Evolutionary conservation across 2,113 vertebrate genomes (phyloP).

Genomic region (Variabilichromis moorii): DNA sequence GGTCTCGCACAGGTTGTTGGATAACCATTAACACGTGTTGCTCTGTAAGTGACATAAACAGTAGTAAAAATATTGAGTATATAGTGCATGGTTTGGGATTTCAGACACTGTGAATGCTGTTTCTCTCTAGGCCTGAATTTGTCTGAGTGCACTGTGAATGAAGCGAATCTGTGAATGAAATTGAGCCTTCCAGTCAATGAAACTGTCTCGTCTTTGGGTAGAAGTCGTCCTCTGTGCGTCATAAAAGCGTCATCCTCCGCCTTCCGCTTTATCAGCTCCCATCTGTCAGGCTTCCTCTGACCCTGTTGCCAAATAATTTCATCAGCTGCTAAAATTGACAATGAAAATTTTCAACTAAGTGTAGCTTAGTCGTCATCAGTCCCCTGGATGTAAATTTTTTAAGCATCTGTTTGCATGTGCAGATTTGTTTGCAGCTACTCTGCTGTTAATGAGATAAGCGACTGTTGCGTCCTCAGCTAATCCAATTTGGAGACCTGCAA

Average conservation of each 20-base stretch:
- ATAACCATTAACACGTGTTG: not conserved
- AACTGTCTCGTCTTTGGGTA: not conserved
- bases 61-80: not conserved
- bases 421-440: not conserved
- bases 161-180: not conserved
- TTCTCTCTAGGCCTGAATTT: not conserved
- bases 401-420: not conserved
- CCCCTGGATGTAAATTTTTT: not conserved
- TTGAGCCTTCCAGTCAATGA: not conserved
- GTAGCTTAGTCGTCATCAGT: not conserved
- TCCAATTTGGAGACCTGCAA: constrained; percentile 24
- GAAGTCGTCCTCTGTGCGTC: not conserved
- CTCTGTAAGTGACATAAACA: not conserved
- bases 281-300: not conserved
- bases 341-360: not conserved
- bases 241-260: not conserved
- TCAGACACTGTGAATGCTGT: not conserved
- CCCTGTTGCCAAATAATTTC: not conserved
- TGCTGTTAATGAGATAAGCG: constrained; percentile 54
- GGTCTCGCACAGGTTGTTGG: not conserved
- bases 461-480: constrained; percentile 43
- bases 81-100: not conserved
- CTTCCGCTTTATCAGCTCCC: not conserved
- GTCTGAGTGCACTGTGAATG: not conserved
- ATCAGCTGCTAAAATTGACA: not conserved